Evolutionary conservation across 2,888 invertebrate genomes (phyloP).

Genomic region (Scrobipalpa costella): DNA sequence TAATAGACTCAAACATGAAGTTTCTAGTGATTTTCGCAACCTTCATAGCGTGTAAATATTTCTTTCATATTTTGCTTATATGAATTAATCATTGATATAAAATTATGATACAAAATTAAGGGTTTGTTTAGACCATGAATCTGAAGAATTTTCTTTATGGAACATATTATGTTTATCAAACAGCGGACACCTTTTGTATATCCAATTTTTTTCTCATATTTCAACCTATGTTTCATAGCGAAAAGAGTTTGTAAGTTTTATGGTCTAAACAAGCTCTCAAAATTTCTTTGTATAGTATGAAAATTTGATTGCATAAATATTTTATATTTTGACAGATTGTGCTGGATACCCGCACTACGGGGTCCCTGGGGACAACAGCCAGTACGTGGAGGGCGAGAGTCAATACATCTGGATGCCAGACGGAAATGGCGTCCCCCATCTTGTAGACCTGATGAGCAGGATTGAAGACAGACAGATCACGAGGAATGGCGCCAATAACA

Average conservation of each 20-base stretch:
- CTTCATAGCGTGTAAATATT: slow-evolving; percentile 46
- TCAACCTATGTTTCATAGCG: too few species aligned
- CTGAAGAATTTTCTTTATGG: too few species aligned
- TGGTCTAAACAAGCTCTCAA: too few species aligned
- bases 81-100: not conserved
- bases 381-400: slow-evolving; percentile 69
- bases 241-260: too few species aligned
- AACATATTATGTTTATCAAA: too few species aligned
- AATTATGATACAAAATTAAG: not conserved
- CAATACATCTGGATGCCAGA: slow-evolving; percentile 74
- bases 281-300: too few species aligned
- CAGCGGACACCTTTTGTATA: too few species aligned
- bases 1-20: slow-evolving; percentile 44
- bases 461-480: slow-evolving; percentile 42
- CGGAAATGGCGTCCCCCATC: slow-evolving; percentile 53
- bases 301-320: too few species aligned
- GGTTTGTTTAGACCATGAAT: too few species aligned
- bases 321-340: slow-evolving; percentile 46
- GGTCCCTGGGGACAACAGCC: slow-evolving; percentile 66
- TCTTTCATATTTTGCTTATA: not conserved
- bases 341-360: slow-evolving; percentile 49
- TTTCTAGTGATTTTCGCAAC: slow-evolving; percentile 44
- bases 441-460: slow-evolving; percentile 58
- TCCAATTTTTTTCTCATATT: too few species aligned
- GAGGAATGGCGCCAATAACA: slow-evolving; percentile 61